Conservation (phyloP, 2,113 vertebrate species). For the Melanerpes formicivorus region DNA sequence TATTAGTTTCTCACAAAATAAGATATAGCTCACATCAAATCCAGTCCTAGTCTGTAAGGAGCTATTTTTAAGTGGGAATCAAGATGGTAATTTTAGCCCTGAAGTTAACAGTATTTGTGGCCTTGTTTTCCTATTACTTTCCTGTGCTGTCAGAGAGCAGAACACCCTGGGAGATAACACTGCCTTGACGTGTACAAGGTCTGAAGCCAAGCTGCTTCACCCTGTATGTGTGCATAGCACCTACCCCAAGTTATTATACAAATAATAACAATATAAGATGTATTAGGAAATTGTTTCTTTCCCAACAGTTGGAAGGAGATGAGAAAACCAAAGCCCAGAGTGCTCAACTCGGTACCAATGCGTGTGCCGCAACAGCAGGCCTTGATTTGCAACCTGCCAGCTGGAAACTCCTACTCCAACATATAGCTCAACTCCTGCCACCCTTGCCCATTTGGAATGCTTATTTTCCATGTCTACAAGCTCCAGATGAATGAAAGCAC, state of each 20-base stretch:
- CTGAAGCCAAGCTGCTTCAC: not conserved
- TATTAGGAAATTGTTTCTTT: conserved; percentile 26
- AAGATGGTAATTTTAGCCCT: not conserved
- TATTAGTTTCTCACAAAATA: not conserved
- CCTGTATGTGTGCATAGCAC: not conserved
- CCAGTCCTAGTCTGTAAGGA: not conserved
- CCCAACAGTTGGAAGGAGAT: not conserved
- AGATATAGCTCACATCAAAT: not conserved
- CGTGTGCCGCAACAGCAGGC: not conserved
- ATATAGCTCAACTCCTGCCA: rapidly evolving
- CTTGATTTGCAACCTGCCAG: not conserved
- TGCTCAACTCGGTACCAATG: not conserved
- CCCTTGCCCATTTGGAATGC: rapidly evolving
- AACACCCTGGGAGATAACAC: rapidly evolving
- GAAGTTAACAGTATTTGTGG: not conserved
- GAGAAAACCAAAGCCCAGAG: not conserved
- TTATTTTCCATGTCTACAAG: not conserved
- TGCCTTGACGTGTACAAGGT: not conserved
- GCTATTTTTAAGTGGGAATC: conserved; percentile 29
- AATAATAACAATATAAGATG: not conserved
- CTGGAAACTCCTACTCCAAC: not conserved
- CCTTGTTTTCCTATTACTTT: not conserved
- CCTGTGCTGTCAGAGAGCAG: not conserved
- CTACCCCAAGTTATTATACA: not conserved
- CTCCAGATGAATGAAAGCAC: not conserved